Percentiles rank a stretch among this genome's conserved stretches.
Conservation (phyloP, 2,113 vertebrate genomes). For the Maylandia zebra region DNA sequence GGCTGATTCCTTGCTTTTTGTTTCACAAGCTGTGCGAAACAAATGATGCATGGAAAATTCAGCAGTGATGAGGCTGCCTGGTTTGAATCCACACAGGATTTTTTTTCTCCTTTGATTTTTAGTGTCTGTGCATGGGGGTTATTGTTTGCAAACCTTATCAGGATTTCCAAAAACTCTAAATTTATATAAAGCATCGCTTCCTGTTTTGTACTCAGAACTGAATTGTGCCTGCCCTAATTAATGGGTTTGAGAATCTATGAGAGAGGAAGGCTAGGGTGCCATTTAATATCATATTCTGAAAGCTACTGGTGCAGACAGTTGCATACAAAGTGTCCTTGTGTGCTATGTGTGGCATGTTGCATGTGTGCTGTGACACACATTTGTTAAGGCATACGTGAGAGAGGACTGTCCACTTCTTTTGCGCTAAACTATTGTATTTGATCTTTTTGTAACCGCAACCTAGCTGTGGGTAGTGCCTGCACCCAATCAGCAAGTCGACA, state of each 20-base stretch:
- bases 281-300: not conserved
- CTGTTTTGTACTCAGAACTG: accelerated
- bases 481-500: accelerated
- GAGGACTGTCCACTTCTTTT: accelerated
- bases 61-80: not conserved
- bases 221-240: not conserved
- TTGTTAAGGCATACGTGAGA: not conserved
- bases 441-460: accelerated
- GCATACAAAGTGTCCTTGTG: not conserved
- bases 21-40: not conserved
- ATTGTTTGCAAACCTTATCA: too few species aligned
- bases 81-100: not conserved
- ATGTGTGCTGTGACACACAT: not conserved
- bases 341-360: not conserved
- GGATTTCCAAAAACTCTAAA: too few species aligned
- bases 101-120: not conserved
- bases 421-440: accelerated
- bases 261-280: not conserved
- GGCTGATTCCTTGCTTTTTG: not conserved
- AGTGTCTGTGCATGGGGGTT: too few species aligned
- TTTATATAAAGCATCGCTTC: too few species aligned
- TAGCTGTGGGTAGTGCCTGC: not conserved
- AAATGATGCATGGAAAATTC: not conserved
- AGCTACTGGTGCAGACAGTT: accelerated
- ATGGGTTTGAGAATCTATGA: not conserved